Evolutionary conservation across 92 coral and sea anemone species (phyloP).

Genomic region (Heliopora coerulea): DNA sequence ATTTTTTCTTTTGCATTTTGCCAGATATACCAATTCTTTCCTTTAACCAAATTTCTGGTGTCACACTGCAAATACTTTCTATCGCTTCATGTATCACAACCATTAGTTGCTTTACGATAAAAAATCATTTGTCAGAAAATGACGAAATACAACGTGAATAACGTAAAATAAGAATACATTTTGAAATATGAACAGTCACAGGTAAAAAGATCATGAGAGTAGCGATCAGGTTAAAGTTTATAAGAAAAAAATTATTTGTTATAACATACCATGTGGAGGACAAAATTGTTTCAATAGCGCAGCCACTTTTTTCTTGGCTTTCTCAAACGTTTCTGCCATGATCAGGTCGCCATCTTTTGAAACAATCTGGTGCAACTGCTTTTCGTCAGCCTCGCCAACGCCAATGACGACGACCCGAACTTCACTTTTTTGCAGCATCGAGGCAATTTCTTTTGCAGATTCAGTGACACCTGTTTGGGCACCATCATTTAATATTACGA

Average conservation of each 20-base stretch:
- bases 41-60: too few relatives aligned
- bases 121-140: too few relatives aligned
- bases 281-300: conserved; percentile 17
- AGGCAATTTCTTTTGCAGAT: conserved; percentile 13
- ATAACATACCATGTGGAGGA: conserved; percentile 15
- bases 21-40: too few relatives aligned
- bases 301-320: conserved; percentile 26
- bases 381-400: conserved; percentile 26
- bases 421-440: conserved; percentile 18
- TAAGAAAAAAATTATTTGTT: not conserved
- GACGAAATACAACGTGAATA: too few relatives aligned
- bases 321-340: conserved; percentile 12
- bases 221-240: too few relatives aligned
- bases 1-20: too few relatives aligned
- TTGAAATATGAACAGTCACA: too few relatives aligned
- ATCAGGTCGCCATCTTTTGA: conserved; percentile 26
- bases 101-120: too few relatives aligned
- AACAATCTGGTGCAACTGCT: conserved; percentile 19
- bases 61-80: too few relatives aligned
- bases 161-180: too few relatives aligned
- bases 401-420: conserved; percentile 39
- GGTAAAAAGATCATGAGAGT: too few relatives aligned
- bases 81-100: too few relatives aligned
- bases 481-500: conserved; percentile 30
- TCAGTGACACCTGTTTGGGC: conserved; percentile 7